Evolutionary conservation across 2,888 invertebrate species (phyloP).

Genomic region (Hirtodrosophila confusa): DNA sequence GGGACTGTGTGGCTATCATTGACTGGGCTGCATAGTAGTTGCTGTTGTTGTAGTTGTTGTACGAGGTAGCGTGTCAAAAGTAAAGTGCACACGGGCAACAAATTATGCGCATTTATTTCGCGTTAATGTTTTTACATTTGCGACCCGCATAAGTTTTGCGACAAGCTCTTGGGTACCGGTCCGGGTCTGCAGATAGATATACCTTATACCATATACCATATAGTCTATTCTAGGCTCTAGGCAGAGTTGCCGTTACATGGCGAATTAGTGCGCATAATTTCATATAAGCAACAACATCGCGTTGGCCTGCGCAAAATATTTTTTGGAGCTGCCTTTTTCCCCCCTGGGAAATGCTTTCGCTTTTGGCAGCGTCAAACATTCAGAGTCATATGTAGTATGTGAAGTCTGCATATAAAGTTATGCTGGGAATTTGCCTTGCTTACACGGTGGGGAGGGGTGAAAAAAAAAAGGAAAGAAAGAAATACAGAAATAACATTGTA

Average conservation of each 20-base stretch:
- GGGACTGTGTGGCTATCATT: conserved; percentile 31
- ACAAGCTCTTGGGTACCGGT: conserved; percentile 17
- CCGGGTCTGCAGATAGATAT: background rate
- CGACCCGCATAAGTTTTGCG: conserved; percentile 52
- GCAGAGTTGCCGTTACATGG: conserved; percentile 61
- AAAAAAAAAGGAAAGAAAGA: conserved; percentile 25
- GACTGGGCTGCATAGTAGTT: conserved; percentile 15
- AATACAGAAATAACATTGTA: conserved; percentile 33
- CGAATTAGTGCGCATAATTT: conserved; percentile 79
- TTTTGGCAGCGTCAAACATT: conserved; percentile 35
- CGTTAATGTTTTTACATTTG: conserved; percentile 59
- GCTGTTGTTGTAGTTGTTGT: conserved; percentile 10
- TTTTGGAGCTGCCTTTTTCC: conserved; percentile 40
- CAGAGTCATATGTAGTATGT: conserved; percentile 55
- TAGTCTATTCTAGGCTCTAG: conserved; percentile 36
- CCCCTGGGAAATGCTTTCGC: conserved; percentile 56
- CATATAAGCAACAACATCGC: conserved; percentile 62
- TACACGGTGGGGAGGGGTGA: conserved; percentile 41
- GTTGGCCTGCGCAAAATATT: conserved; percentile 70
- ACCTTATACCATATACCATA: background rate
- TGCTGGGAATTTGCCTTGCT: conserved; percentile 68
- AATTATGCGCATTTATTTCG: conserved; percentile 73
- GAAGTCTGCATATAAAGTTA: conserved; percentile 57
- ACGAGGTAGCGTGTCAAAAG: conserved; percentile 59
- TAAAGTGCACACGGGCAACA: conserved; percentile 62